phyloP scores from a whole-genome alignment of 2,888 invertebrate genomes.

The Cheilosia soror region DNA sequence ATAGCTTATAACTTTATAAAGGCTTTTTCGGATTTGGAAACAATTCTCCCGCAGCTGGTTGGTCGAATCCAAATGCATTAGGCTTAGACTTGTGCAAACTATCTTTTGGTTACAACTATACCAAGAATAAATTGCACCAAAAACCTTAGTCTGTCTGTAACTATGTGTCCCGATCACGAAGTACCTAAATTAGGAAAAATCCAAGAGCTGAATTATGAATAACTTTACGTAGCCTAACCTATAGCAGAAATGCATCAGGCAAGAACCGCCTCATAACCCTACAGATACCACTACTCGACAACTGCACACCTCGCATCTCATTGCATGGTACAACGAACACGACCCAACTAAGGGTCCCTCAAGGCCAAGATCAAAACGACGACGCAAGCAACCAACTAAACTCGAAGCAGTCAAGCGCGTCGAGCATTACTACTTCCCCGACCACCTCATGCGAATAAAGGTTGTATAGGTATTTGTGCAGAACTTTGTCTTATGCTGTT shows the following conservation, averaged over 20 bases:
- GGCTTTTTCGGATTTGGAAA: too few species aligned
- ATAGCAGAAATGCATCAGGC: conserved; percentile 2
- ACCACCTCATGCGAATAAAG: conserved; percentile 56
- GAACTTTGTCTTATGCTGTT: conserved; percentile 21
- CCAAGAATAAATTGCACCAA: too few species aligned
- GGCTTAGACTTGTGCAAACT: too few species aligned
- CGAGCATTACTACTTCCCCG: conserved; percentile 38
- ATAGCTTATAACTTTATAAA: too few species aligned
- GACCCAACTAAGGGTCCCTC: conserved; percentile 60
- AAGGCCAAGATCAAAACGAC: conserved; percentile 55
- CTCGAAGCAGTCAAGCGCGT: conserved; percentile 65
- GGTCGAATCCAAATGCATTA: too few species aligned
- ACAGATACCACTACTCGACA: not conserved
- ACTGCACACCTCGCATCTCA: not conserved
- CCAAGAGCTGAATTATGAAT: too few species aligned
- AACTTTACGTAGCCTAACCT: not conserved
- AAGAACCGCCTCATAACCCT: conserved; percentile 26
- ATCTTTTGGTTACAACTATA: too few species aligned
- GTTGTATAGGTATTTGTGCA: conserved; percentile 4
- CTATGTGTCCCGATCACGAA: too few species aligned
- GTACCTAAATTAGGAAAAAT: too few species aligned
- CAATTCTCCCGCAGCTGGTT: too few species aligned
- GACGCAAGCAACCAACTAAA: conserved; percentile 10
- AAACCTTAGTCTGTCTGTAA: too few species aligned
- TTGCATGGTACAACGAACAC: conserved; percentile 60